Conservation (phyloP, 2,797 vertebrate genomes). For the Neosilurus mollespiculum region DNA sequence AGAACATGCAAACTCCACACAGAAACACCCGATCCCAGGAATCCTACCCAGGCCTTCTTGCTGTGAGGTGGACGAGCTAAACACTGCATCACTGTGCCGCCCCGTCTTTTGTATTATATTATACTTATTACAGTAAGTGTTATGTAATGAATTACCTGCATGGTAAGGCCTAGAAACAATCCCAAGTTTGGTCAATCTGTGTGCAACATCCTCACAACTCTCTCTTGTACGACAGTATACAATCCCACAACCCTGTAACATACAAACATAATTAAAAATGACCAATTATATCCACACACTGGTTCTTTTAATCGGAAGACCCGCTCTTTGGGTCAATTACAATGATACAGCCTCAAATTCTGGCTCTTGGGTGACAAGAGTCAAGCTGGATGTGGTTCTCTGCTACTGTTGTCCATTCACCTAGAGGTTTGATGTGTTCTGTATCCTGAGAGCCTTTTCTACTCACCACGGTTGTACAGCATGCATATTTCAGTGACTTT, state of each 20-base stretch:
- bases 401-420: background rate
- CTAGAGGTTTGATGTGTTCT: background rate
- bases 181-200: constrained; percentile 84
- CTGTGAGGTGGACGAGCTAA: too few relatives aligned
- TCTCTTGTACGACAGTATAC: constrained; percentile 96
- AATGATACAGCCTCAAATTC: background rate
- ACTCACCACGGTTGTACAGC: background rate
- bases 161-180: constrained; percentile 89
- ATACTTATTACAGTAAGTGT: too few relatives aligned
- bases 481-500: background rate
- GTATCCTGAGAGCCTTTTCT: background rate
- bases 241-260: constrained; percentile 87
- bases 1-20: too few relatives aligned
- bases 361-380: background rate
- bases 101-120: too few relatives aligned
- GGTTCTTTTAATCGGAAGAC: background rate
- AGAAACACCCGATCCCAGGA: too few relatives aligned
- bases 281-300: background rate
- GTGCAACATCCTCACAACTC: constrained; percentile 87
- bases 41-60: too few relatives aligned
- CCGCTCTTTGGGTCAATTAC: background rate
- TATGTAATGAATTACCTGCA: constrained; percentile 77
- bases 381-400: background rate
- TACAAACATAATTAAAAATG: background rate
- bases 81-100: too few relatives aligned